Evolutionary conservation across 2,113 vertebrate species (phyloP).

Genomic region (Scalopus aquaticus): DNA sequence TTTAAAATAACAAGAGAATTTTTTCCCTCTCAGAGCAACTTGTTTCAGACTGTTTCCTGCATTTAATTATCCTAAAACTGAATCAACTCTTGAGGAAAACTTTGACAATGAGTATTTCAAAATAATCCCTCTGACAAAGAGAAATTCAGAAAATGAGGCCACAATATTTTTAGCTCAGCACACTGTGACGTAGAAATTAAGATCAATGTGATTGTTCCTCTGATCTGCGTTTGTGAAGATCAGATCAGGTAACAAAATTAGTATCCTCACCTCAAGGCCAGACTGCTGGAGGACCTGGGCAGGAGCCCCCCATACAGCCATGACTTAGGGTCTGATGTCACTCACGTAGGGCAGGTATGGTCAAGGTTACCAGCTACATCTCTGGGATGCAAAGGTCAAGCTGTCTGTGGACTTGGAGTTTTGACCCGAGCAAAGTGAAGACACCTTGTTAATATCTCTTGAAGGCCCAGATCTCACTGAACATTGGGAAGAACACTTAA

Average conservation of each 20-base stretch:
- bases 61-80: background rate
- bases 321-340: no score
- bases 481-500: background rate
- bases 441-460: background rate
- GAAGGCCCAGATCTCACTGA: background rate
- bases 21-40: background rate
- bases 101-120: background rate
- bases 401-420: background rate
- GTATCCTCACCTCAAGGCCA: no score
- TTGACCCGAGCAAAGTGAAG: background rate
- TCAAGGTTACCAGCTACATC: no score
- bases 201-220: background rate
- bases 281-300: background rate
- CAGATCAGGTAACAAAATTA: background rate
- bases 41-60: background rate
- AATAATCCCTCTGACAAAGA: background rate
- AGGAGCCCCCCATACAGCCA: background rate
- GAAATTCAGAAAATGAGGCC: background rate
- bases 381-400: background rate
- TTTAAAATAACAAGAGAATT: background rate
- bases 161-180: background rate
- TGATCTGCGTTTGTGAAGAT: background rate
- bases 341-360: no score
- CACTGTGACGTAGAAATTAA: background rate
- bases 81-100: background rate